Base-by-base conservation (phyloP, 1,140 invertebrate species). In the Platyscapa corneri region DNA sequence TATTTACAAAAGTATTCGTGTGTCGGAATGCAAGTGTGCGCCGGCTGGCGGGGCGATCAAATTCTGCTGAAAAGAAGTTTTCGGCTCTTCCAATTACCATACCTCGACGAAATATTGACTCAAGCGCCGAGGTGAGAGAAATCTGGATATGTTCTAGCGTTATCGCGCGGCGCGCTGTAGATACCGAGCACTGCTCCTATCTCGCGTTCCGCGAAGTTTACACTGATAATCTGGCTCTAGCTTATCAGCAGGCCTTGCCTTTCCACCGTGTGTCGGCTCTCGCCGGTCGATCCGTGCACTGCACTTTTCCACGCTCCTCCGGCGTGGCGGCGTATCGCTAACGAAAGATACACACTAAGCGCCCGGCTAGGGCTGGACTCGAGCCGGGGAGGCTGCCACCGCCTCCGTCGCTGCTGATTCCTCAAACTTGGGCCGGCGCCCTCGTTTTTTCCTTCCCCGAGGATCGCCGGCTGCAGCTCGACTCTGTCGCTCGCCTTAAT, bases 131-230 rank as follows among this genome's bases (percentile, higher is more conserved):
- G 60, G 67, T 46, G 39, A 76, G 49, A 65, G 60, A 82, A 82
- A 86, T 86, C 84, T 77, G 60, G 60, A 39, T 32, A 18, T 53
- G 39, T 53, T 49, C 30, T 67, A n/a, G 32, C 64, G 74, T 77
- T 85, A 85, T 77, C 84, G 74, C 46, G 70, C 20, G n/a, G 27
- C 46, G 23, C 53, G 72, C 56, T 49, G 18, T 23, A 67, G 82
- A 77, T 75, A 85, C 39, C 32, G 1, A 12, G 42, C 53, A 39
- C 23, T 30, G 20, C 39, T 46, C 39, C 74, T 86, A 77, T 86
- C 74, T 82, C 60, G 39, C 46, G 39, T 86, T 78, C 37, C 78
- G 84, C 80, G 80, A 60, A 86, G 84, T 86, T 86, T 86, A 86
- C 74, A 86, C 80, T 86, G 84, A 86, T 86, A 82, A 32, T 70